phyloP scores from a whole-genome alignment of 30 jellyfish, hydroid and myxozoan species.

The Sanderia malayensis region DNA sequence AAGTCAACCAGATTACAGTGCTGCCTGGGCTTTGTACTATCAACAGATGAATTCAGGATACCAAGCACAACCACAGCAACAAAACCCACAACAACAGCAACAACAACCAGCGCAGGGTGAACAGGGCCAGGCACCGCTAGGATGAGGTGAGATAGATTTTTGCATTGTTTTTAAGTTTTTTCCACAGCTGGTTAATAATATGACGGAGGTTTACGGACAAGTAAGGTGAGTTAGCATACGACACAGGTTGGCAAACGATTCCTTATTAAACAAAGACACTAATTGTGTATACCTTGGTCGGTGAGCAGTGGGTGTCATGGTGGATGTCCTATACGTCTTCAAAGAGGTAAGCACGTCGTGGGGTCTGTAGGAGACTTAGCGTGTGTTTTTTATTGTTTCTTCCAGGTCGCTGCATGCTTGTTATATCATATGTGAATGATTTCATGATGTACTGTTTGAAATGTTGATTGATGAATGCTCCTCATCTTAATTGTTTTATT shows the following conservation, averaged over 20 bases:
- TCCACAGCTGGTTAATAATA: no score
- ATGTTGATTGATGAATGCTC: no score
- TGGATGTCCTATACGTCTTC: background rate
- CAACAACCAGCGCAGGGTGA: background rate
- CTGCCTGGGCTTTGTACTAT: slow-evolving; percentile 92
- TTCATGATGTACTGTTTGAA: background rate
- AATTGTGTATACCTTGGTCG: no score
- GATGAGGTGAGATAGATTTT: background rate
- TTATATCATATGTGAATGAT: background rate
- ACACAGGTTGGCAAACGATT: no score
- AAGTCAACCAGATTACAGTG: slow-evolving; percentile 91
- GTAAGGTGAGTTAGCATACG: no score
- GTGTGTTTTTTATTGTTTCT: background rate
- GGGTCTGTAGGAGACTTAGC: background rate
- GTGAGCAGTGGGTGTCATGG: no score
- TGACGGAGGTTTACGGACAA: no score
- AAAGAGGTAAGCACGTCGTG: background rate
- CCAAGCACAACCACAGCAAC: slow-evolving; percentile 62
- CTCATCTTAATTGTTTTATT: no score
- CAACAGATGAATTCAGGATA: slow-evolving; percentile 76
- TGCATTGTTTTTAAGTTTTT: no score
- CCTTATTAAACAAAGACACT: no score
- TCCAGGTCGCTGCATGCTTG: background rate
- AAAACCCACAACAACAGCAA: slow-evolving; percentile 59
- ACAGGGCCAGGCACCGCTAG: background rate